Base-by-base conservation (phyloP, 1,140 invertebrate species). In the Drosophila sp. region DNA sequence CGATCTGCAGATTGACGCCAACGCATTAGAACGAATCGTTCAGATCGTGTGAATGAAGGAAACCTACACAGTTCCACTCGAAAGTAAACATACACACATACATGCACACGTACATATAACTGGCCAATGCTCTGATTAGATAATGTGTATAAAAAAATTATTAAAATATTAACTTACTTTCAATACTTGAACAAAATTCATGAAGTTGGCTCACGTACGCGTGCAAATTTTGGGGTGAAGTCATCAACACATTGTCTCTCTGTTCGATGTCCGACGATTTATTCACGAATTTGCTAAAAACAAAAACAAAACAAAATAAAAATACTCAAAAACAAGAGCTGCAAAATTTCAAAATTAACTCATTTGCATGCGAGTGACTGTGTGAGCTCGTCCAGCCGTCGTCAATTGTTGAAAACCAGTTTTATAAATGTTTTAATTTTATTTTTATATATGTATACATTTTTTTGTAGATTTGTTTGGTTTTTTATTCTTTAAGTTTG, bases 311-410 rank as follows among this genome's bases (percentile, higher is more conserved):
- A 18, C 9, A 36, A 21, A 32, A 9, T 14, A 1, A n/a, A 16
- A 51, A 29, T 29, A 34, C 32, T 29, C 16, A 18, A n/a, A 53
- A 36, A 53, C n/a, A 43, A 59, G 34, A 46, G 46, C 38, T 59
- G 50, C 51, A 80, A 82, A 64, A 62, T 86, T 87, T 82, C 67
- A 82, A 86, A 86, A 86, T 86, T 53, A 76, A 79, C 83, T 82
- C 74, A 87, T 87, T 87, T 87, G 76, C 82, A 89, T 87, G 79
- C 34, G 57, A 62, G 56, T 58, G 53, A 45, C 48, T 50, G 50
- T 36, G 50, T 11, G 50, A 5, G 50, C 32, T 36, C 50, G 32
- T 53, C 29, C 50, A 34, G 54, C 41, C 54, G 63, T 72, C 29
- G 29, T 48, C 54, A 72, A 61, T 72, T 70, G 72, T 34, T 63